phyloP scores from a whole-genome alignment of 2,797 vertebrate species.

The Carapus acus region DNA sequence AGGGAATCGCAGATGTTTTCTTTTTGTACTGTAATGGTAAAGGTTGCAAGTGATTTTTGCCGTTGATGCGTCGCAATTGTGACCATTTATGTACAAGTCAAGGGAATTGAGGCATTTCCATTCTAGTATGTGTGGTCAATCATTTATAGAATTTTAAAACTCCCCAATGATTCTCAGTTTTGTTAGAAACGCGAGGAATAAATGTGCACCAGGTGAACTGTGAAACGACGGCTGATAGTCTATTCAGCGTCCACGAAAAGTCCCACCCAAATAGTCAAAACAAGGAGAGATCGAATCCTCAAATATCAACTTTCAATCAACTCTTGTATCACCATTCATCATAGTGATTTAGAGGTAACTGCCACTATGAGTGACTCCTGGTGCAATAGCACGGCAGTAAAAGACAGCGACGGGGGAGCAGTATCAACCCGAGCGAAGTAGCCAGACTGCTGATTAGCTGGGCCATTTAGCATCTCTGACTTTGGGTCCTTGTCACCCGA shows the following conservation, averaged over 20 bases:
- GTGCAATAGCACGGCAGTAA: conserved; percentile 38
- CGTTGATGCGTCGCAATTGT: background rate
- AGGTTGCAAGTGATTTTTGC: too few relatives aligned
- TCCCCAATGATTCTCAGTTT: conserved; percentile 38
- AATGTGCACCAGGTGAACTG: conserved; percentile 62
- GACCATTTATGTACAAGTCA: conserved; percentile 1
- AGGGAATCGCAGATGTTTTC: too few relatives aligned
- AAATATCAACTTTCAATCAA: conserved; percentile 60
- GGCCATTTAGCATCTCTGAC: conserved; percentile 55
- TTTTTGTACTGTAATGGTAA: too few relatives aligned
- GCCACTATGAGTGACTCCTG: conserved; percentile 57
- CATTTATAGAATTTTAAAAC: conserved; percentile 27
- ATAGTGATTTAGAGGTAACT: conserved; percentile 70
- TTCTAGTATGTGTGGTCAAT: conserved; percentile 22
- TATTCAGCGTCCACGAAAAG: conserved; percentile 55
- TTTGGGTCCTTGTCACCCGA: conserved; percentile 48
- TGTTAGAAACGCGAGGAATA: conserved; percentile 54
- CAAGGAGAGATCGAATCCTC: conserved; percentile 56
- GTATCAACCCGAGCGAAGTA: conserved; percentile 32
- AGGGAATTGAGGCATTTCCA: conserved; percentile 4
- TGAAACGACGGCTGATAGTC: conserved; percentile 56
- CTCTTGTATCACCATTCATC: conserved; percentile 68
- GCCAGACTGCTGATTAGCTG: conserved; percentile 43
- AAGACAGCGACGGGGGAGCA: conserved; percentile 42
- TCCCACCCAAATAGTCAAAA: conserved; percentile 45